Base-by-base conservation (phyloP, 1,140 invertebrate species). In the Atopsyche davidsoni region DNA sequence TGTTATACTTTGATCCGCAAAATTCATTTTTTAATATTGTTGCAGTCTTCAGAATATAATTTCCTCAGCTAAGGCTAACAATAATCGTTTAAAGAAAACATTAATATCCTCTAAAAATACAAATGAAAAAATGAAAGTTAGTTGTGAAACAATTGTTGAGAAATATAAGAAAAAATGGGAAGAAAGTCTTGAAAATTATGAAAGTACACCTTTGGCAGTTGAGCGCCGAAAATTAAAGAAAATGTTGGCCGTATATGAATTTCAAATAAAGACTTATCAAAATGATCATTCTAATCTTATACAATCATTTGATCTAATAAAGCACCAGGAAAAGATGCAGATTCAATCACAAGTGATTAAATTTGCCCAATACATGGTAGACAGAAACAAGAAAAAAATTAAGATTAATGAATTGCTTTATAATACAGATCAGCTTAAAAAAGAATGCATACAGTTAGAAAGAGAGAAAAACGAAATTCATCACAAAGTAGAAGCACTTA, bases 331-430 rank as follows among this genome's bases (percentile, higher is more conserved):
- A 34, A 34, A 34, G 4, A 34, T 4, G 32, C n/a, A 34, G 16
- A 34, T 34, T 11, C 32, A 34, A 3, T 16, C 4, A 13, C 2
- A 4, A 34, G 16, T 34, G n/a, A 16, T 34, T 13, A 34, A 16
- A 11, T 34, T 34, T 34, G 32, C 32, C 11, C 32, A 34, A n/a
- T 3, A n/a, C 32, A 34, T 34, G 32, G 32, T 34, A 34, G 16
- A 34, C 3, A 3, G 16, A 11, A 34, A 11, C 16, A 3, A 4
- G 32, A 34, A 11, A 4, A 4, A 4, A 13, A 34, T 28, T 6
- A 6, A 34, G 32, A 16, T 3, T 34, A 11, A 13, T 34, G n/a
- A 4, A 34, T 4, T 34, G 16, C 16, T 34, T 16, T 16, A 11
- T 11, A 13, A 16, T 16, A 13, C 11, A 11, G 16, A 16, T 11